These are phyloP conservation scores for Urocitellus parryii DNA, from an alignment of 2,113 vertebrate genomes.

Conservation along the genomic window DNA sequence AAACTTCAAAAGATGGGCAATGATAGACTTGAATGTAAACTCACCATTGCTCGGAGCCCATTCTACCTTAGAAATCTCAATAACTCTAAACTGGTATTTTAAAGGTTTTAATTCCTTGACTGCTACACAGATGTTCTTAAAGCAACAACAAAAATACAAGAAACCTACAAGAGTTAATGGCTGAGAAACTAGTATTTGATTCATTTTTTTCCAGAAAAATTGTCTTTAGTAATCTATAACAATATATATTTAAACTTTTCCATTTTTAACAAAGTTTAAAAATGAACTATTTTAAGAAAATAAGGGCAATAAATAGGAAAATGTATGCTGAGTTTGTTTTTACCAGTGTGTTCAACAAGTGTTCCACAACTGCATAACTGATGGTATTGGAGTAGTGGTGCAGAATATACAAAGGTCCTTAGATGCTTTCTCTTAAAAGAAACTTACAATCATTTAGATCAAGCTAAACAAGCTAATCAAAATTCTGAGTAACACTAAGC, in stretches of 20 bases:
- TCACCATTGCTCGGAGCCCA: not conserved
- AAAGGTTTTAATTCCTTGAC: not conserved
- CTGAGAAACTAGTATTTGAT: not conserved
- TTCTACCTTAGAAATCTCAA: not conserved
- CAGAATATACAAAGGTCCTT: too few relatives aligned
- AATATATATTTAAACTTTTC: too few relatives aligned
- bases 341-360: too few relatives aligned
- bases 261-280: too few relatives aligned
- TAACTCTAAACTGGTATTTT: not conserved
- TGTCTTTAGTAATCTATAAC: not conserved
- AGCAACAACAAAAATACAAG: not conserved
- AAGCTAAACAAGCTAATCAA: too few relatives aligned
- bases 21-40: not conserved
- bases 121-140: not conserved
- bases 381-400: too few relatives aligned
- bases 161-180: not conserved
- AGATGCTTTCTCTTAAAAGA: too few relatives aligned
- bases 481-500: too few relatives aligned
- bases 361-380: too few relatives aligned
- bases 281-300: not conserved
- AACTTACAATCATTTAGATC: too few relatives aligned
- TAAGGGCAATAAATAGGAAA: not conserved
- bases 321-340: too few relatives aligned
- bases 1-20: constrained; percentile 38
- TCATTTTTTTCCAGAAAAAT: not conserved